Conservation (phyloP, 1,140 invertebrate species). For the Chrysoperla carnea region DNA sequence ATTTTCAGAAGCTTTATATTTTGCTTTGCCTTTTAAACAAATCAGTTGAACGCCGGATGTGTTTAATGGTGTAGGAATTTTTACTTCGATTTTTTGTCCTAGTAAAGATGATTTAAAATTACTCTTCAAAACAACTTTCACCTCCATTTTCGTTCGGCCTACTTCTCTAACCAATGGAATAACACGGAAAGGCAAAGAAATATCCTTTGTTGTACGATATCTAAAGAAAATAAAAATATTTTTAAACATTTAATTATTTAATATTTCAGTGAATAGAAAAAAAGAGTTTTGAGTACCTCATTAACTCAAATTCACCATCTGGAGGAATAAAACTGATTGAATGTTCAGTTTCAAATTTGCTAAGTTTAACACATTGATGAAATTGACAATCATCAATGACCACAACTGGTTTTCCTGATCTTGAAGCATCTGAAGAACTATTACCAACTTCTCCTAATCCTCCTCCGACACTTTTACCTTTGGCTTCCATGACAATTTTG, state of each 20-base stretch:
- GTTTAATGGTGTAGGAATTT: conserved; percentile 97
- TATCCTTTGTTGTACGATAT: conserved; percentile 99
- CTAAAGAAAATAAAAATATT: conserved; percentile 31
- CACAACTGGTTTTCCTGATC: conserved; percentile 86
- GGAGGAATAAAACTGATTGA: conserved; percentile 99
- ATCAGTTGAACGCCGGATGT: conserved; percentile 98
- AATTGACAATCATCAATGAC: conserved; percentile 99
- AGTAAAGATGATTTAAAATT: conserved; percentile 97
- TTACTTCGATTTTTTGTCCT: conserved; percentile 98
- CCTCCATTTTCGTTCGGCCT: conserved; percentile 98
- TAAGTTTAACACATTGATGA: conserved; percentile 98
- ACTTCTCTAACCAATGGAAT: conserved; percentile 97
- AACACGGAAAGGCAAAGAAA: conserved; percentile 96
- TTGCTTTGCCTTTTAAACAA: conserved; percentile 98
- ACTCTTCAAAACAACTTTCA: conserved; percentile 98
- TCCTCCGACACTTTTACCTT: conserved; percentile 52
- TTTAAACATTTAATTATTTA: neutral
- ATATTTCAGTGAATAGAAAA: no score
- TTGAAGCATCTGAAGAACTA: conserved; percentile 66
- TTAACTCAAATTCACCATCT: conserved; percentile 98
- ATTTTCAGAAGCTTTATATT: conserved; percentile 99
- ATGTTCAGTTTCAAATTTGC: conserved; percentile 99
- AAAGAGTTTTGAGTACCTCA: conserved; percentile 54
- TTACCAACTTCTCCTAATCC: conserved; percentile 39
- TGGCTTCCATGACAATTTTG: conserved; percentile 97